Base-by-base conservation (phyloP, 1,140 invertebrate species). In the Rhysida immarginata region DNA sequence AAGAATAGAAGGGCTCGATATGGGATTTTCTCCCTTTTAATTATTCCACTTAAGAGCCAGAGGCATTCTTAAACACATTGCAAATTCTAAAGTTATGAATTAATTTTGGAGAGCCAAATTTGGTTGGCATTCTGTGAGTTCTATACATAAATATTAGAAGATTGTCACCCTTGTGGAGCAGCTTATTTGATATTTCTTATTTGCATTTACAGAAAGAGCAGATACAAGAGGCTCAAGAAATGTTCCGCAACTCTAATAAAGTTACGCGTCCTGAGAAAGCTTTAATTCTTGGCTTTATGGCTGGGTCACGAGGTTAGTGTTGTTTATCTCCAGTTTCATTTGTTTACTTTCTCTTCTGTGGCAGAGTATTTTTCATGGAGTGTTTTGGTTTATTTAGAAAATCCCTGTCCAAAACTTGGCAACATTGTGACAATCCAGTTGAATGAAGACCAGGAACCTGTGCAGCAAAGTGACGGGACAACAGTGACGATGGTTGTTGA, bases 241-340 rank as follows among this genome's bases (percentile, higher is more conserved):
- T 96, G 88, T 97, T 97, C 75, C 78, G 84, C 55, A 93, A 85
- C 61, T 92, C 92, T 26, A 96, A 96, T 68, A 85, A 88, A 70
- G 90, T 96, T 42, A 96, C 92, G 1, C 73, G 93, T 61, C 91
- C 92, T 1, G 93, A 97, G 64, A 97, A 97, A 68, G 92, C 93
- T 41, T 81, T 96, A 27, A 98, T 98, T 66, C 77, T 98, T 23
- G 92, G 93, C 58, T 98, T 98, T 65, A 96, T 98, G 89, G 93
- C 93, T 60, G 94, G 94, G 1, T 88, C 87, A 3, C 80, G 89
- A 75, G 86, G 86, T 87, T 73, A 65, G 61, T 64, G 54, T n/a
- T n/a, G n/a, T n/a, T n/a, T n/a, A n/a, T n/a, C n/a, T n/a, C n/a
- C 25, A 59, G 45, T 5, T 8, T 35, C 16, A 35, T 13, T 55